Evolutionary conservation across 2,888 invertebrate species (phyloP), one percentile per base, ranked within the genome.

Genomic region (Blastobasis lacticolella): DNA sequence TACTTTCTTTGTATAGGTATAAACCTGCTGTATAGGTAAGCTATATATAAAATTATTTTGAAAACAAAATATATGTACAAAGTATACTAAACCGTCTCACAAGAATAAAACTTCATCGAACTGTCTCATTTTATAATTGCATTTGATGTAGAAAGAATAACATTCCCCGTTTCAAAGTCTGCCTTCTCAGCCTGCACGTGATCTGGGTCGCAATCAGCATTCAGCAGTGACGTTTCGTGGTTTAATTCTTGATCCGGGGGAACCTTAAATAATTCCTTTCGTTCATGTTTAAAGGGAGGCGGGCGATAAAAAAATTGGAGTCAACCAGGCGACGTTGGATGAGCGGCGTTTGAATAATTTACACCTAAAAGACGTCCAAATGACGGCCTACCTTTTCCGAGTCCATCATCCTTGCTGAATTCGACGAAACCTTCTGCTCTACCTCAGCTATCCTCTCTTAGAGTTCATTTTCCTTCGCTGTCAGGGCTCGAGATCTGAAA

Each of bases 291-390:
- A 78, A 78, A 76, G 73, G 73, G 73, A 64, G 73, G 72, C 75
- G 78, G 74, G 74, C 67, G 71, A 66, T 69, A 71, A 81, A 83
- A 83, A 80, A 80, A 75, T 69, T 73, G 68, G 70, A 74, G 69
- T 73, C 76, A 75, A 72, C 67, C 67, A 61, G 70, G 75, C 76
- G 69, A 73, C 69, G 63, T 67, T 58, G 74, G 81, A 81, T 79
- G 80, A 82, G 73, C 75, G 69, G 67, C 64, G 69, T 80, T 78
- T 86, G 81, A 85, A 86, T 86, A 82, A 85, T 86, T 85, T 83
- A 85, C 84, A 81, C 81, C 78, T 81, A 78, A 79, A 23, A 81
- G 79, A 78, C 78, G 74, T 73, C 64, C 67, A 71, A 73, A 75
- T 71, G 67, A 66, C 69, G 66, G 62, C 65, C 69, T 69, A 67